Evolutionary conservation across 2,113 vertebrate species (phyloP).

Genomic region (Cynoglossus semilaevis): DNA sequence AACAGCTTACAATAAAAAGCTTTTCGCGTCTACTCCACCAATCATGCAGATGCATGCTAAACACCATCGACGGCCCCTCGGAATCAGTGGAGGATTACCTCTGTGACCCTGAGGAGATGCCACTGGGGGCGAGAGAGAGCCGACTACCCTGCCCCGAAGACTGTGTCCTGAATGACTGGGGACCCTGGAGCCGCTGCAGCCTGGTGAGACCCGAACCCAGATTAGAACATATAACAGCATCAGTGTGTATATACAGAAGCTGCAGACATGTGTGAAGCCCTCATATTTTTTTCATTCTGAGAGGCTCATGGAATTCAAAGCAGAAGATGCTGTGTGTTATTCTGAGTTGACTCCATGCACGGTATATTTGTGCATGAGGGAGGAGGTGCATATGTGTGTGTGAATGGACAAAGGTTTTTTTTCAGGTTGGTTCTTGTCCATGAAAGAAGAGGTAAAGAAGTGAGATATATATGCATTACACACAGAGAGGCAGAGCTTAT

Average conservation of each 20-base stretch:
- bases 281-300: slow-evolving; percentile 29
- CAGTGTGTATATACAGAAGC: not conserved
- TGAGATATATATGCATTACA: slow-evolving; percentile 8
- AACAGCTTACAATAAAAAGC: not conserved
- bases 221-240: slow-evolving; percentile 15
- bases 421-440: slow-evolving; percentile 47
- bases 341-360: slow-evolving; percentile 7
- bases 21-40: not conserved
- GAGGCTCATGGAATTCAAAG: slow-evolving; percentile 28
- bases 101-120: slow-evolving; percentile 97
- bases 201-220: slow-evolving; percentile 79
- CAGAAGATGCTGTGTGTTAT: slow-evolving; percentile 17
- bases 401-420: slow-evolving; percentile 45
- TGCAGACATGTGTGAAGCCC: slow-evolving; percentile 17
- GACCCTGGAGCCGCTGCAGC: slow-evolving; percentile 85
- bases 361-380: too few relatives aligned
- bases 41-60: slow-evolving; percentile 91
- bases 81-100: slow-evolving; percentile 94
- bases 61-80: slow-evolving; percentile 91
- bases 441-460: slow-evolving; percentile 19
- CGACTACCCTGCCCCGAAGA: slow-evolving; percentile 91
- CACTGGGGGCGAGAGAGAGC: slow-evolving; percentile 88
- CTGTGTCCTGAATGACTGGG: slow-evolving; percentile 95
- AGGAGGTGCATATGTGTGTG: slow-evolving; percentile 24
- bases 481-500: slow-evolving; percentile 32